A percentile compares a stretch with the other conserved stretches of the same genome.
Evolutionary conservation across 2,888 invertebrate species (phyloP).

Genomic region (Parapristionchus giblindavisi): DNA sequence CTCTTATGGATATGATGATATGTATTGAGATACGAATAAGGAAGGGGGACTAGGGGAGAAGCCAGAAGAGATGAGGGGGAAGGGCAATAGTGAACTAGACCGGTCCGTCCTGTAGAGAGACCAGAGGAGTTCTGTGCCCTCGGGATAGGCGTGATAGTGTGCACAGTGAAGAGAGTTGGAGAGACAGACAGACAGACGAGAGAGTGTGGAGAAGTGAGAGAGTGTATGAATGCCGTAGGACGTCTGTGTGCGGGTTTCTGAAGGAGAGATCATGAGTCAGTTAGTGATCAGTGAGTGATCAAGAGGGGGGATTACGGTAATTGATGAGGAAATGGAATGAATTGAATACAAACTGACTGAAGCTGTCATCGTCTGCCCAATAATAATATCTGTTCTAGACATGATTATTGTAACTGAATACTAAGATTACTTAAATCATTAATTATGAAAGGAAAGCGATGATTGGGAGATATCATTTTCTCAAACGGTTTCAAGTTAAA

Average conservation of each 20-base stretch:
- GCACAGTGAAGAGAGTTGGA: slow-evolving; percentile 24
- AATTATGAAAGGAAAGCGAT: too few species aligned
- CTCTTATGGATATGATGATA: neutral
- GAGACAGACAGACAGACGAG: neutral
- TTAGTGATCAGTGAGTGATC: neutral
- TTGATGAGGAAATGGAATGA: slow-evolving; percentile 21
- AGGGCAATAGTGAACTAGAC: neutral
- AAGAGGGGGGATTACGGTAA: slow-evolving; percentile 24
- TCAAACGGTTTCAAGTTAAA: too few species aligned
- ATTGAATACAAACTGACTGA: neutral
- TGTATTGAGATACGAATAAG: neutral
- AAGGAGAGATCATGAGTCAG: neutral
- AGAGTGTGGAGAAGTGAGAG: neutral
- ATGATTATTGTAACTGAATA: too few species aligned
- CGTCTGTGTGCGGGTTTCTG: slow-evolving; percentile 19
- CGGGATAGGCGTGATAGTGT: neutral
- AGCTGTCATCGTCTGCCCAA: too few species aligned
- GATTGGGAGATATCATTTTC: too few species aligned
- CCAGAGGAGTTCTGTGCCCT: too few species aligned
- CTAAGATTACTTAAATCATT: too few species aligned
- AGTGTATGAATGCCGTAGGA: neutral
- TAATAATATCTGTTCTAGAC: too few species aligned
- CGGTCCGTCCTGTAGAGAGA: too few species aligned
- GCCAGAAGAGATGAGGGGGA: slow-evolving; percentile 12
- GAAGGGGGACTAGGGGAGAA: neutral